Base-by-base conservation (phyloP, 2,888 invertebrate species). In the Anorthoa munda region DNA sequence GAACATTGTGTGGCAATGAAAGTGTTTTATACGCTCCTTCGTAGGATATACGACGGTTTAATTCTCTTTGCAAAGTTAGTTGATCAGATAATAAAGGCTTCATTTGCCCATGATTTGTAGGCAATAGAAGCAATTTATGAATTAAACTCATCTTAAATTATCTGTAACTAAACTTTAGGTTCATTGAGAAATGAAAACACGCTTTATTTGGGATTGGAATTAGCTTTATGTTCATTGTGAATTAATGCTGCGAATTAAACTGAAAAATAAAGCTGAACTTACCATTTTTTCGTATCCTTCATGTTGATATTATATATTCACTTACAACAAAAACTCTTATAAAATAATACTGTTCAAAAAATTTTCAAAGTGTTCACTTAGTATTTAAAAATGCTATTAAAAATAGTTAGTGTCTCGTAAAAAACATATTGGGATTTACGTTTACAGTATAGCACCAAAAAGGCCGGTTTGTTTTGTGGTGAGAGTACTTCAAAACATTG, bases 231-330 rank as follows among this genome's bases (percentile, higher is more conserved):
- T 45, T 45, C 7, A 58, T 58, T 26, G 13, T 53, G 4, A 45
- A 45, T 21, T 12, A 45, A 59, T 71, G 15, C 15, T n/a, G 13
- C 26, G 23, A 58, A 1, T 39, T 9, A 39, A 39, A 61, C 9
- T n/a, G 66, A 50, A 39, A 48, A 50, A 5, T 50, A 67, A 17
- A 21, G 17, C 31, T 46, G 65, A 82, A 88, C 93, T 92, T 86
- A 94, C 94, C 92, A 84, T 73, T 86, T 87, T 64, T 88, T 90
- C 79, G 92, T 93, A 84, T 93, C 93, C 90, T 92, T 93, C 93
- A 94, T 94, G 85, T 76, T 89, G 86, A 73, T 81, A 75, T 72
- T 72, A n/a, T 46, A 73, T 70, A 85, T 84, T 79, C 80, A 79
- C 73, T 70, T 69, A 63, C 58, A 82, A 71, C 63, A 79, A 83